Conservation (phyloP, 1,140 invertebrate species). For the Pogonognathellus flavescens region DNA sequence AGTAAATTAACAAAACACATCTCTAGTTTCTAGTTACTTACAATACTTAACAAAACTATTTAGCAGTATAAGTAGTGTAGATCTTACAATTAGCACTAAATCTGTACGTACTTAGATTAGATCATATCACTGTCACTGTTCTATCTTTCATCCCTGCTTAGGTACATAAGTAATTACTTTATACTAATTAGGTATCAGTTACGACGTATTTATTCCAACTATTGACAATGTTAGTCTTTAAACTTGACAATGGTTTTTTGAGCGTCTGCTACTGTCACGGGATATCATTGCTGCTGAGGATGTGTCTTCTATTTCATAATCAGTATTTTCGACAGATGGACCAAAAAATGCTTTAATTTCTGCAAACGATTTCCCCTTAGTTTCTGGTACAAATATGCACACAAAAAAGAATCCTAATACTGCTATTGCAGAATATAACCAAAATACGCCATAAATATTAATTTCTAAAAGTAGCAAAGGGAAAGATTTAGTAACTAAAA, state of each 20-base stretch:
- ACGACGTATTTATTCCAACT: no score
- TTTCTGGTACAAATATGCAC: conserved; percentile 63
- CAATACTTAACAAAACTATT: no score
- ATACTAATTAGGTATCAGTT: no score
- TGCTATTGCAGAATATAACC: conserved; percentile 53
- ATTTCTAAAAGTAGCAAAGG: conserved; percentile 58
- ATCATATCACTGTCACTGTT: no score
- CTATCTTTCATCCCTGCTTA: no score
- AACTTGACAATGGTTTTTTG: neutral
- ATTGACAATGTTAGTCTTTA: neutral
- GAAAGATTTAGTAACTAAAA: conserved; percentile 62
- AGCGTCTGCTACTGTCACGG: neutral
- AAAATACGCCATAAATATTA: conserved; percentile 62
- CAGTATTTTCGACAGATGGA: neutral
- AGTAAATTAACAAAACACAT: no score
- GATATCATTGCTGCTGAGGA: neutral
- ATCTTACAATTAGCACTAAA: neutral
- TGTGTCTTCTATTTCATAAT: conserved; percentile 19
- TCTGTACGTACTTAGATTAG: no score
- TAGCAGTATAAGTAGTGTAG: neutral
- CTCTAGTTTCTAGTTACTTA: no score
- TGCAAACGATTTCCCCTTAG: conserved; percentile 57
- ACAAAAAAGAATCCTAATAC: conserved; percentile 57
- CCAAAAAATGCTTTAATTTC: conserved; percentile 62
- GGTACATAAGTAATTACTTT: no score